Conservation (phyloP, 2,888 invertebrate genomes). For the Gastracanthus pulcherrimus region DNA sequence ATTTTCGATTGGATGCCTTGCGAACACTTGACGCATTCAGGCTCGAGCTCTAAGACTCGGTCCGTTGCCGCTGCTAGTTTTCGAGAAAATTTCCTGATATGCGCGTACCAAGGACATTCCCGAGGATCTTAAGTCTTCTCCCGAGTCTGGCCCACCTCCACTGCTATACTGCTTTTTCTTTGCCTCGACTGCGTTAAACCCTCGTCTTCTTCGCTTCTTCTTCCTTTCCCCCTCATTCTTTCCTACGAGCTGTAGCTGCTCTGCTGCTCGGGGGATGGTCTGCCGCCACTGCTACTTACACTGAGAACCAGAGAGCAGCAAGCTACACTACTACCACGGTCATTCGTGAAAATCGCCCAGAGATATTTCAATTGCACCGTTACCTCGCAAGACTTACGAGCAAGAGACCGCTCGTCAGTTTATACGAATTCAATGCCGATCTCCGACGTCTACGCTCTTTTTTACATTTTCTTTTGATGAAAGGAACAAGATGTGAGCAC, state of each 20-base stretch:
- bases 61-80: constrained; percentile 8
- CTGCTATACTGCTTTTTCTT: background rate
- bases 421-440: too few relatives aligned
- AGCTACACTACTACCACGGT: constrained; percentile 32
- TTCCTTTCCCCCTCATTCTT: constrained; percentile 40
- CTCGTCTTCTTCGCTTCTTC: constrained; percentile 57
- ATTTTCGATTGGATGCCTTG: constrained; percentile 27
- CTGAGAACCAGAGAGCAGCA: too few relatives aligned
- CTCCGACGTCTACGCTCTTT: too few relatives aligned
- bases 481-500: too few relatives aligned
- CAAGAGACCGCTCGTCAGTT: too few relatives aligned
- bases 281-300: too few relatives aligned
- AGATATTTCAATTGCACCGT: constrained; percentile 60
- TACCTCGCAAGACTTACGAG: constrained; percentile 42
- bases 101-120: constrained; percentile 52
- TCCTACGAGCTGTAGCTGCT: background rate
- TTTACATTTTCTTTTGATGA: too few relatives aligned
- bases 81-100: constrained; percentile 51
- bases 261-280: too few relatives aligned
- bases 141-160: background rate
- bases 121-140: constrained; percentile 44
- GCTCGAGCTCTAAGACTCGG: background rate
- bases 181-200: too few relatives aligned
- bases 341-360: constrained; percentile 59
- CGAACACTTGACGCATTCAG: constrained; percentile 18